Conservation (phyloP, 2,888 invertebrate genomes). For the Aspidiotus rigidus region DNA sequence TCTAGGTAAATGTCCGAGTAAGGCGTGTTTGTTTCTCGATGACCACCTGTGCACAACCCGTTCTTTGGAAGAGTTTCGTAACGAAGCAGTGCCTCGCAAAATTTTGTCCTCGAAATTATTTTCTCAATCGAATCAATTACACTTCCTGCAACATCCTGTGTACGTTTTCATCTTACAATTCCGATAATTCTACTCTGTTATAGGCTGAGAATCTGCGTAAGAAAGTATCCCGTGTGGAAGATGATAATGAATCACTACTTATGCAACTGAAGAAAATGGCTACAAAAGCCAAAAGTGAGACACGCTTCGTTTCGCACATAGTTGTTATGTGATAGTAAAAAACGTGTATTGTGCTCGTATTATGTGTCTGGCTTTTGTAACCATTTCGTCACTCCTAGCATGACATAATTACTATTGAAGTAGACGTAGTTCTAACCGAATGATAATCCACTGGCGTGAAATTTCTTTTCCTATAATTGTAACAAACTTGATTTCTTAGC, state of each 20-base stretch:
- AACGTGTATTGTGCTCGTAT: neutral
- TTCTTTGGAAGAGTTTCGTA: neutral
- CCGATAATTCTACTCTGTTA: slow-evolving; percentile 41
- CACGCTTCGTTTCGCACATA: neutral
- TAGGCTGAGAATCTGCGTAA: slow-evolving; percentile 79
- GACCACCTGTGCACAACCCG: slow-evolving; percentile 3
- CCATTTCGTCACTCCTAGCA: slow-evolving; percentile 11
- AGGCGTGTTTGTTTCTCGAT: neutral
- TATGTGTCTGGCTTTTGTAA: slow-evolving; percentile 34
- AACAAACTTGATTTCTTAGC: too few species aligned
- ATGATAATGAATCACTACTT: slow-evolving; percentile 92
- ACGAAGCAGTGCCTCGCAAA: too few species aligned
- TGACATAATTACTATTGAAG: too few species aligned
- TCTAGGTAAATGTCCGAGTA: slow-evolving; percentile 12
- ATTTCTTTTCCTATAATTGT: too few species aligned
- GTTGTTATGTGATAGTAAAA: neutral
- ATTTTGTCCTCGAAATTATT: too few species aligned
- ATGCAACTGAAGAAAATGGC: slow-evolving; percentile 95
- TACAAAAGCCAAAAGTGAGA: slow-evolving; percentile 56
- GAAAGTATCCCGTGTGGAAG: slow-evolving; percentile 85
- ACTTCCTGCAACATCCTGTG: neutral
- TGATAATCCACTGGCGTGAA: too few species aligned
- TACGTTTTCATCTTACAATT: slow-evolving; percentile 2
- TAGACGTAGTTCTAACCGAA: too few species aligned
- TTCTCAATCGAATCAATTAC: too few species aligned